A percentile compares a stretch with the other conserved stretches of the same genome.
Evolutionary conservation across 2,797 vertebrate genomes (phyloP).

Genomic region (Enteromius anoplus): DNA sequence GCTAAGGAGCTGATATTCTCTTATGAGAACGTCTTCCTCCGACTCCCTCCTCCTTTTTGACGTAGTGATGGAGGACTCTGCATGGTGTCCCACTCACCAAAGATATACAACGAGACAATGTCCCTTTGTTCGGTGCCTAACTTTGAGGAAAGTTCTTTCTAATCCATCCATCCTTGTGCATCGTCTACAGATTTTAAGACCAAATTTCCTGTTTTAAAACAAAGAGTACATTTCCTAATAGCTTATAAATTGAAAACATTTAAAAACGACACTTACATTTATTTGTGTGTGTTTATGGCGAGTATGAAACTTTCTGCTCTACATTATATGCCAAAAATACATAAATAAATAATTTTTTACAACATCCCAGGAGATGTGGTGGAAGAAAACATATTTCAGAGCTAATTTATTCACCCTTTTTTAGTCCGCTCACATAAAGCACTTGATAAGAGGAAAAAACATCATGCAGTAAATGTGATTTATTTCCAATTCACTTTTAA

Average conservation of each 20-base stretch:
- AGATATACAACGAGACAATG: constrained; percentile 49
- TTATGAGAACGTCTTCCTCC: constrained; percentile 47
- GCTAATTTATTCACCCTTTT: constrained; percentile 27
- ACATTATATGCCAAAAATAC: background rate
- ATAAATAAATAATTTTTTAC: background rate
- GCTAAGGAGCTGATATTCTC: constrained; percentile 53
- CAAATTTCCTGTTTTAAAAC: background rate
- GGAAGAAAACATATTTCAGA: constrained; percentile 14
- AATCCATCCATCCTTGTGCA: background rate
- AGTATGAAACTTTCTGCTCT: background rate
- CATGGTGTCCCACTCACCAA: constrained; percentile 52
- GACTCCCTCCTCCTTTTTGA: constrained; percentile 33
- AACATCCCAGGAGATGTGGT: background rate
- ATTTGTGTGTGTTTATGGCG: background rate
- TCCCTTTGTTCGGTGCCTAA: constrained; percentile 55
- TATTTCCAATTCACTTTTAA: background rate
- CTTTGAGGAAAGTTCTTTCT: constrained; percentile 27
- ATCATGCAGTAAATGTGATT: background rate
- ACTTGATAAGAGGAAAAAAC: background rate
- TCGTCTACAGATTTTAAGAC: background rate
- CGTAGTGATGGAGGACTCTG: constrained; percentile 57
- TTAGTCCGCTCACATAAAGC: constrained; percentile 6
- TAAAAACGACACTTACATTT: background rate
- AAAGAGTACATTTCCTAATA: background rate
- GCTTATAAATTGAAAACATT: background rate